These are phyloP conservation scores for Ovibos moschatus DNA, from an alignment of 2,113 vertebrate species.

Conservation along the genomic window DNA sequence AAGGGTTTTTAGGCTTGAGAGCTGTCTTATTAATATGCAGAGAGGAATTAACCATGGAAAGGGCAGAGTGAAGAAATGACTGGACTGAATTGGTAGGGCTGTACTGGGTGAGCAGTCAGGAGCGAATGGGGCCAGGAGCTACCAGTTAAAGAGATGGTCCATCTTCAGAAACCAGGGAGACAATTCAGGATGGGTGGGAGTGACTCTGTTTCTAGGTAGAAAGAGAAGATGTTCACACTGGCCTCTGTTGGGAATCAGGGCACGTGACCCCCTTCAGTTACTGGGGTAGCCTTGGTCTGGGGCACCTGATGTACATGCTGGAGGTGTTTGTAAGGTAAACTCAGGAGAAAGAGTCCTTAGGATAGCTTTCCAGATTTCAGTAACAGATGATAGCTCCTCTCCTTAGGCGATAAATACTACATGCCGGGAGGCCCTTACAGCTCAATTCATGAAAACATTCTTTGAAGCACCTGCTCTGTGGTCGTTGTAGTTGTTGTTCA, in stretches of 20 bases:
- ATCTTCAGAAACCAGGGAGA: neutral
- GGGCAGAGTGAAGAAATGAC: neutral
- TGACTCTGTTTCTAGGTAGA: neutral
- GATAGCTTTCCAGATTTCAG: neutral
- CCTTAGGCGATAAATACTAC: neutral
- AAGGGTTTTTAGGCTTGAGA: neutral
- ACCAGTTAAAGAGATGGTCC: neutral
- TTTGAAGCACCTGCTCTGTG: neutral
- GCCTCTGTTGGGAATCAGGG: neutral
- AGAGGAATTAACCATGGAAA: neutral
- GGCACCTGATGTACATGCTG: neutral
- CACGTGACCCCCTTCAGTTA: neutral
- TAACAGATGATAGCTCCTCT: neutral
- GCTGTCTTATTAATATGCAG: neutral
- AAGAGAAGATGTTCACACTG: rapidly evolving
- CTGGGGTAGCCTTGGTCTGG: neutral
- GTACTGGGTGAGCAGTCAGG: neutral
- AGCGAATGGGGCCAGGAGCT: neutral
- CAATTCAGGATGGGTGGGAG: rapidly evolving
- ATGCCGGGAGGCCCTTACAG: neutral
- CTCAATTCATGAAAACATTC: neutral
- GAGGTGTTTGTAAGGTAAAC: neutral
- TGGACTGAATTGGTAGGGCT: neutral
- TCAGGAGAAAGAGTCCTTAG: neutral
- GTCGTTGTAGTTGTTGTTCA: neutral